Base-by-base conservation (phyloP, 2,113 vertebrate species). In the Neoarius graeffei region DNA sequence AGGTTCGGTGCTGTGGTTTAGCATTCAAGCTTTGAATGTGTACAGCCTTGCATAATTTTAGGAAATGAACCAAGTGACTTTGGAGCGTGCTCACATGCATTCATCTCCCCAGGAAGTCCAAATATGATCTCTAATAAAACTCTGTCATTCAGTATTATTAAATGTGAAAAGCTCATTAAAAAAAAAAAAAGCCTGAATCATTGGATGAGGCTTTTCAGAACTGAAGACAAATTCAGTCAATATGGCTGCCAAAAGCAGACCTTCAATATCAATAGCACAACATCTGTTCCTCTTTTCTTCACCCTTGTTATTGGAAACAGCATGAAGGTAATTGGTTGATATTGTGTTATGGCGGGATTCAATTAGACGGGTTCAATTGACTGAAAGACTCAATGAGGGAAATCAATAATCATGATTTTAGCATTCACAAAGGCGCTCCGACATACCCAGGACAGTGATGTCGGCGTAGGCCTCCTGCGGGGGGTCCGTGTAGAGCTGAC, bases 401-500 rank as follows among this genome's bases (percentile, higher is more conserved):
- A 81, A 91, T 90, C 83, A 82, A 92, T 87, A 90, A 87, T 83
- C 35, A 17, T 59, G 87, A 89, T 85, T 88, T 88, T 88, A 66
- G 19, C 54, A 86, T 90, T 87, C 73, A 50, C 57, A 92, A 80
- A 80, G 73, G 54, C 87, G n/a, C 67, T n/a, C 5, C 20, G 59
- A 84, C 96, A 92, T 96, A 99, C 98, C 98, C 20, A 99, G 96
- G 90, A 99, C 98, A 0, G 98, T 98, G 90, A 99, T 97, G 0
- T 97, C 98, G 89, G 97, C 97, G 62, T 97, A 99, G 67, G 97
- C 98, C 83, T 99, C 98, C 95, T 99, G 98, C 1, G 98, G 98
- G 3, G 98, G 98, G 90, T 99, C 98, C 0, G 97, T 99, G 96
- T 99, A 99, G 91, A 99, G 97, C 95, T 99, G 98, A 95, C 98